A percentile compares a stretch with the other conserved stretches of the same genome.
Conservation (phyloP, 2,888 invertebrate species). For the Rhagonycha lutea region DNA sequence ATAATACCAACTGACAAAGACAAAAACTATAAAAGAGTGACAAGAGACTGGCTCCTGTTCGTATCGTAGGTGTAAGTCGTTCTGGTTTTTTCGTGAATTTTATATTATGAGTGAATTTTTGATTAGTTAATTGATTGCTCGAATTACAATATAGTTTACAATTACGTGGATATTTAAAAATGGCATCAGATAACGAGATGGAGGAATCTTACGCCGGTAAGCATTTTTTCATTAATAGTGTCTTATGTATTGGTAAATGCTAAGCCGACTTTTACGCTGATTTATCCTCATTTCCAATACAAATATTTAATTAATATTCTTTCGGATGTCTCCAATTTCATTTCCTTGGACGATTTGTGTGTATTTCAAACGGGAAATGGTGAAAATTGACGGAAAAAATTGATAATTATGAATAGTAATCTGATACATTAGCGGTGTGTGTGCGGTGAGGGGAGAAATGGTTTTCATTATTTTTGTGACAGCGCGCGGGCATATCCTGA, state of each 20-base stretch:
- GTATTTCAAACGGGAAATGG: background rate
- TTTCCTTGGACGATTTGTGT: background rate
- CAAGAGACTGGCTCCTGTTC: slow-evolving; percentile 30
- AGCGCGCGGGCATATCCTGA: slow-evolving; percentile 69
- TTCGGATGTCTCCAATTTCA: background rate
- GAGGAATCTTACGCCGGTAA: slow-evolving; percentile 87
- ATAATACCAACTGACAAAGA: slow-evolving; percentile 6
- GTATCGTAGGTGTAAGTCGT: slow-evolving; percentile 30
- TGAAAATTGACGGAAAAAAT: slow-evolving; percentile 30
- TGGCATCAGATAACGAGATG: slow-evolving; percentile 89
- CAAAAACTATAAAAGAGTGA: slow-evolving; percentile 32
- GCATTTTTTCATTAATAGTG: slow-evolving; percentile 50
- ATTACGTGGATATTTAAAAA: slow-evolving; percentile 47
- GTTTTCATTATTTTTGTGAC: slow-evolving; percentile 61
- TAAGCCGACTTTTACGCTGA: slow-evolving; percentile 43
- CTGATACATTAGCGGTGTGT: slow-evolving; percentile 45
- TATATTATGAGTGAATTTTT: slow-evolving; percentile 27
- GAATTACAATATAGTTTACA: background rate
- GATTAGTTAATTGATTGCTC: slow-evolving; percentile 7
- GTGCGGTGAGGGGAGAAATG: slow-evolving; percentile 49
- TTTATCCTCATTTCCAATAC: slow-evolving; percentile 15
- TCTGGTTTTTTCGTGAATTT: slow-evolving; percentile 32
- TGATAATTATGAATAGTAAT: slow-evolving; percentile 49
- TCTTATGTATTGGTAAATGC: slow-evolving; percentile 41
- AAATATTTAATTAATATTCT: background rate